Conservation (phyloP, 2,113 vertebrate species). For the Ramphastos sulfuratus region DNA sequence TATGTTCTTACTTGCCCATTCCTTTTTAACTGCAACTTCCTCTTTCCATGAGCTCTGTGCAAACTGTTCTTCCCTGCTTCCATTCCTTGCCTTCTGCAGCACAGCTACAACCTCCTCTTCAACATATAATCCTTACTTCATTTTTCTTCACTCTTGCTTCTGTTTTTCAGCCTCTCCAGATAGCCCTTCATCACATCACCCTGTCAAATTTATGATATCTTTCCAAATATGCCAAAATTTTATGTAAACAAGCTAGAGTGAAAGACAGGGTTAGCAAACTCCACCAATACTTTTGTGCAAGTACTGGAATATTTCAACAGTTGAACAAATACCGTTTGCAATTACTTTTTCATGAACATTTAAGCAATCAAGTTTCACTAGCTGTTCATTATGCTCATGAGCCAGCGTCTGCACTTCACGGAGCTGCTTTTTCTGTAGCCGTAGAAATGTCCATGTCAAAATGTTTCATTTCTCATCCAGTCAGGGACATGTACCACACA, state of each 20-base stretch:
- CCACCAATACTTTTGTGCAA: not conserved
- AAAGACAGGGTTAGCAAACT: constrained; percentile 36
- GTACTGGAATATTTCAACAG: constrained; percentile 4
- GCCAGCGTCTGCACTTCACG: not conserved
- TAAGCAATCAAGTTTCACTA: not conserved
- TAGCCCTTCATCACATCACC: not conserved
- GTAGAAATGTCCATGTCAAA: constrained; percentile 48
- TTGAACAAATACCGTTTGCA: constrained; percentile 24
- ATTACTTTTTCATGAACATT: constrained; percentile 16
- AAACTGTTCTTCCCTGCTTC: not conserved
- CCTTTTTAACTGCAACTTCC: not conserved
- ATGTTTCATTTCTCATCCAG: constrained; percentile 42
- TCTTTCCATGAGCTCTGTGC: not conserved
- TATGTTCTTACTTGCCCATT: not conserved
- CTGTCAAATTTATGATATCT: not conserved
- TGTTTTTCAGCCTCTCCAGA: constrained; percentile 11
- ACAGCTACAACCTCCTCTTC: not conserved
- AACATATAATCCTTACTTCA: not conserved
- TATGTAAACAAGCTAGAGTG: constrained; percentile 8
- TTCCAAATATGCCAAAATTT: constrained; percentile 28
- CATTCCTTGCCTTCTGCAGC: not conserved
- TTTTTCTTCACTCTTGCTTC: not conserved
- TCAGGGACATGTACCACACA: not conserved
- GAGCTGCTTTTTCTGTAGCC: not conserved
- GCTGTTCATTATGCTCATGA: not conserved